Percentiles rank a stretch among this genome's conserved stretches.
These are phyloP conservation scores for Tetrax tetrax DNA, from an alignment of 2,113 vertebrate species.

Conservation along the genomic window DNA sequence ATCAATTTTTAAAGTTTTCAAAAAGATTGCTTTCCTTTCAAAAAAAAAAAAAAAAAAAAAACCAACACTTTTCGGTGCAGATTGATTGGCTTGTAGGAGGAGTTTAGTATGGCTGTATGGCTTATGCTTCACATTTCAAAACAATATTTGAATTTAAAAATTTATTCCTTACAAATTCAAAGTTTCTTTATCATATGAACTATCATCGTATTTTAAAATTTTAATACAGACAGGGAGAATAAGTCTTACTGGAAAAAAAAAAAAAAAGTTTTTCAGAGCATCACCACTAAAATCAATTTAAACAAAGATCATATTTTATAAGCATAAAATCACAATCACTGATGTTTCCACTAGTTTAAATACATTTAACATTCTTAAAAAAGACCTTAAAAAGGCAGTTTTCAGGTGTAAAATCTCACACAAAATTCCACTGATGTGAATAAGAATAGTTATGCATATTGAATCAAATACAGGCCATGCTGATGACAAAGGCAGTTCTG, in stretches of 20 bases:
- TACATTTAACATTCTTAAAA: neutral
- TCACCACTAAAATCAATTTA: neutral
- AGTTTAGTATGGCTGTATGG: neutral
- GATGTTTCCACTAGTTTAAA: neutral
- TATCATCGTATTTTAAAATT: neutral
- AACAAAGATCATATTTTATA: neutral
- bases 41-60: no score
- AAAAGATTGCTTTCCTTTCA: neutral
- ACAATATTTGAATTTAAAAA: neutral
- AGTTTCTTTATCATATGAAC: neutral
- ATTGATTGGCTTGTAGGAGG: neutral
- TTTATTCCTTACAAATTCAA: neutral
- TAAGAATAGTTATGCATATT: neutral
- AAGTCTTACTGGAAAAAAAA: neutral
- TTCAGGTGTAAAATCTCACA: neutral
- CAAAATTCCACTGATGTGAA: neutral
- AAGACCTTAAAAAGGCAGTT: no score
- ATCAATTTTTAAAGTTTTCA: neutral
- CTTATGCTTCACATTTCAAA: neutral
- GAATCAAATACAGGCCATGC: neutral
- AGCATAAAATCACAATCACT: neutral
- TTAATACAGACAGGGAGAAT: neutral
- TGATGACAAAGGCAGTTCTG: neutral
- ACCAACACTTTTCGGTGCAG: neutral
- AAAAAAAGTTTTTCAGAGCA: neutral